Evolutionary conservation across 2,797 vertebrate species (phyloP).

Genomic region (Pseudocheirus occidentalis): DNA sequence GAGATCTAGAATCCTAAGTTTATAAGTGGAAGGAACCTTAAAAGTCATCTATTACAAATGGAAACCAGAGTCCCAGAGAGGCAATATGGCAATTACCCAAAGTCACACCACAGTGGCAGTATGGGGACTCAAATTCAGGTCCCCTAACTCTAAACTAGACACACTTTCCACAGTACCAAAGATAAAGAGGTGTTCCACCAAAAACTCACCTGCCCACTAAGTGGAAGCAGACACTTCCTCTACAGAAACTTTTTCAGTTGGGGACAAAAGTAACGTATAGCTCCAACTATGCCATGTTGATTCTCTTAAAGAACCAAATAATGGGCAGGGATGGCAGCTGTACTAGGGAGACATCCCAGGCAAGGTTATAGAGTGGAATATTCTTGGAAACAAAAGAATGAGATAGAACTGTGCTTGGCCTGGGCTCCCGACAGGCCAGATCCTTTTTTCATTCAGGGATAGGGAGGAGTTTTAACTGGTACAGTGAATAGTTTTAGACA

Average conservation of each 20-base stretch:
- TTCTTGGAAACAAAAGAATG: background rate
- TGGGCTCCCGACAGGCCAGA: background rate
- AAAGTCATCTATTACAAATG: background rate
- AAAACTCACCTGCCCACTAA: background rate
- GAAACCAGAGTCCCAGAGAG: background rate
- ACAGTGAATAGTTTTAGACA: background rate
- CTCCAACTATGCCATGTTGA: background rate
- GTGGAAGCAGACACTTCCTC: background rate
- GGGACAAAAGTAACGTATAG: background rate
- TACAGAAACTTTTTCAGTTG: background rate
- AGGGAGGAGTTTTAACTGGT: slow-evolving; percentile 3
- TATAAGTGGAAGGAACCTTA: background rate
- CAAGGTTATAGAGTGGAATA: background rate
- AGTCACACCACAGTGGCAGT: background rate
- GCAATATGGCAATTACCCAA: background rate
- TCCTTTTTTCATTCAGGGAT: background rate
- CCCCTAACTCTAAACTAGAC: background rate
- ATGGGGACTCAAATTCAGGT: background rate
- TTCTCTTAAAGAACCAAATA: background rate
- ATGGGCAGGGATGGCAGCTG: background rate
- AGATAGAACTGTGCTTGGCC: background rate
- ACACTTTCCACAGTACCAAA: background rate
- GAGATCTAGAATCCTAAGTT: background rate
- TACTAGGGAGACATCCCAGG: background rate
- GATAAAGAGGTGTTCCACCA: background rate